Conservation (phyloP, 2,888 invertebrate genomes). For the Chymomyza procnemis region DNA sequence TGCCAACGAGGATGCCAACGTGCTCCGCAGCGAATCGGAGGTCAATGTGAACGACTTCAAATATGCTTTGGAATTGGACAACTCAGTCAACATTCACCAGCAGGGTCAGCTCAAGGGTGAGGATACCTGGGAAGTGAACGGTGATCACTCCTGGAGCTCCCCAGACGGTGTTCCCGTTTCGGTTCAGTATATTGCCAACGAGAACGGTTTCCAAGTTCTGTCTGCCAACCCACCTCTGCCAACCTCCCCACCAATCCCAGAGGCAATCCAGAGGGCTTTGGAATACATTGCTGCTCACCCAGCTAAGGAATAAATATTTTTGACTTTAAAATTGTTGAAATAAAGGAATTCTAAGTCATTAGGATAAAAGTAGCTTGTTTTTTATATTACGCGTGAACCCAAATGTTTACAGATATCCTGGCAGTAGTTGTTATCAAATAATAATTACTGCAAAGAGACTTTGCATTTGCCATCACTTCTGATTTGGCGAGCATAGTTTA, state of each 20-base stretch:
- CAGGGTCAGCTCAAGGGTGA: conserved; percentile 45
- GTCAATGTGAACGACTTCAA: conserved; percentile 60
- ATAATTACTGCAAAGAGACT: too few relatives aligned
- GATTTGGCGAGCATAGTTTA: too few relatives aligned
- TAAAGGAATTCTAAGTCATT: conserved; percentile 8
- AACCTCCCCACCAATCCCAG: conserved; percentile 70
- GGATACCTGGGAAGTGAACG: conserved; percentile 37
- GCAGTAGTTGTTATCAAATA: too few relatives aligned
- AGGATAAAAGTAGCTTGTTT: background rate
- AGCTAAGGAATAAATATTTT: background rate
- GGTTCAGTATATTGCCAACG: conserved; percentile 53
- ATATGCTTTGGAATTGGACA: conserved; percentile 59
- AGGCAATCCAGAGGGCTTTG: conserved; percentile 44
- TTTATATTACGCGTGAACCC: too few relatives aligned
- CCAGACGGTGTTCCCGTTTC: conserved; percentile 64
- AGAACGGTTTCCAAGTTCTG: conserved; percentile 55
- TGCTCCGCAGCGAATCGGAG: conserved; percentile 53
- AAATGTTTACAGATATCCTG: too few relatives aligned
- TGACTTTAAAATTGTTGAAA: background rate
- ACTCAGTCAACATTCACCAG: conserved; percentile 56
- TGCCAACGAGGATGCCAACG: conserved; percentile 59
- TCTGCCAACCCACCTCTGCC: conserved; percentile 63
- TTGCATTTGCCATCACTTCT: too few relatives aligned
- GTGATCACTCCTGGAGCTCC: conserved; percentile 37
- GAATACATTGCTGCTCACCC: conserved; percentile 55